Evolutionary conservation across 2,888 invertebrate species (phyloP), one percentile per base, ranked within the genome.

Genomic region (Agelastica alni): DNA sequence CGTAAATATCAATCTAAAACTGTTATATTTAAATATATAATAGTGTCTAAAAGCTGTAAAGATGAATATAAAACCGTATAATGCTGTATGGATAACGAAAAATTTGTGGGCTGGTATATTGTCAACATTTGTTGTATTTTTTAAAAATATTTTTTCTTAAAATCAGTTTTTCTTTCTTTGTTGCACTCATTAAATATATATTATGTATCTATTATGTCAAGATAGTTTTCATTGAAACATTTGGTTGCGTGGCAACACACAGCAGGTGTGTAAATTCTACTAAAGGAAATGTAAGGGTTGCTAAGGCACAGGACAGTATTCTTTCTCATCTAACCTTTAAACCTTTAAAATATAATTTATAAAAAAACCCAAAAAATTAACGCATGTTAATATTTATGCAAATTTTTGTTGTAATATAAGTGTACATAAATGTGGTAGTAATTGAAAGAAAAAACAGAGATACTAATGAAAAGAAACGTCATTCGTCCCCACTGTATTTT

Each of bases 201-300:
- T 6, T 13, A 18, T 28, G 28, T 37, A 13, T 44, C 18, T 26
- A 16, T 37, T 16, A 48, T 48, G 37, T 28, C 6, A n/a, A 26
- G 37, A n/a, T 14, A 44, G 2, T 20, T 45, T 30, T 36, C 13
- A 36, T 16, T 12, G 20, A 30, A 20, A 45, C 16, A 20, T 22
- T 31, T 22, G 44, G 53, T 57, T 53, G 57, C 53, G 10, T 12
- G n/a, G 57, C 43, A 12, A 57, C 46, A 17, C 20, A 20, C 26
- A 48, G 18, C 56, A 44, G 44, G 32, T 48, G 28, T 13, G 26
- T 22, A 14, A 43, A 43, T 18, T 20, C n/a, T 32, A 51, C 47
- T 53, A 51, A 57, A 49, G 53, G 44, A 51, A 51, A 46, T 26
- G n/a, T 31, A 28, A 17, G 9, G 56, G 59, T 59, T 59, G 59